These are phyloP conservation scores for Erpobdella octoculata DNA, from an alignment of 2,888 invertebrate species.

Conservation along the genomic window DNA sequence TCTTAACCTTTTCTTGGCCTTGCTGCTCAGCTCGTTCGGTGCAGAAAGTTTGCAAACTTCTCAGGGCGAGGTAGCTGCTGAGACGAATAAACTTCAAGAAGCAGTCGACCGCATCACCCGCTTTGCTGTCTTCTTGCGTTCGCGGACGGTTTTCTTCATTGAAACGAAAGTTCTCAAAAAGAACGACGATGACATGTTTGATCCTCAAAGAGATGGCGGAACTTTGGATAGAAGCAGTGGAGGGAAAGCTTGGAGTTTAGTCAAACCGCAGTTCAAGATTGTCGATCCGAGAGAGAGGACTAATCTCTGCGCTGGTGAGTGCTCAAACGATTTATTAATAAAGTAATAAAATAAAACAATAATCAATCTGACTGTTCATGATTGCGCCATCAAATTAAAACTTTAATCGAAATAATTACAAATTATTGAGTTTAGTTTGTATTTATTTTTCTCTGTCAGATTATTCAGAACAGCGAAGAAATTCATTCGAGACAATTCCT, in stretches of 20 bases:
- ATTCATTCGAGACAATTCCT: too few relatives aligned
- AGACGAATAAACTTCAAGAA: constrained; percentile 89
- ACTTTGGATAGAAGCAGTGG: constrained; percentile 10
- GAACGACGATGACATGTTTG: not conserved
- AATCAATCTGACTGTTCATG: too few relatives aligned
- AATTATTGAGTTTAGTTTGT: too few relatives aligned
- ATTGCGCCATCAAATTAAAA: too few relatives aligned
- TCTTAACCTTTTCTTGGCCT: constrained; percentile 95
- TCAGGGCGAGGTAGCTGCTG: constrained; percentile 61
- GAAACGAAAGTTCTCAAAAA: constrained; percentile 36
- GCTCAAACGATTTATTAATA: too few relatives aligned
- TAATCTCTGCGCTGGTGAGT: too few relatives aligned
- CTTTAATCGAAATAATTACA: too few relatives aligned
- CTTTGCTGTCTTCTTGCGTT: constrained; percentile 34
- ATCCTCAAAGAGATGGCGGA: not conserved
- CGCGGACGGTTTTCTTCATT: constrained; percentile 44
- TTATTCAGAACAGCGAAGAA: too few relatives aligned
- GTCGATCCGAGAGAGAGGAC: not conserved
- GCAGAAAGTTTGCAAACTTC: constrained; percentile 78
- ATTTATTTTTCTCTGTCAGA: too few relatives aligned
- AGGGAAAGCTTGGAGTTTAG: constrained; percentile 15
- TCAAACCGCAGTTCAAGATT: constrained; percentile 17
- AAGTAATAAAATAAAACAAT: too few relatives aligned
- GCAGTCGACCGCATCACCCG: constrained; percentile 81
- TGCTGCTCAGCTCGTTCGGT: constrained; percentile 97